Conservation (phyloP, 2,888 invertebrate species). For the Alloscopus bannaensis region DNA sequence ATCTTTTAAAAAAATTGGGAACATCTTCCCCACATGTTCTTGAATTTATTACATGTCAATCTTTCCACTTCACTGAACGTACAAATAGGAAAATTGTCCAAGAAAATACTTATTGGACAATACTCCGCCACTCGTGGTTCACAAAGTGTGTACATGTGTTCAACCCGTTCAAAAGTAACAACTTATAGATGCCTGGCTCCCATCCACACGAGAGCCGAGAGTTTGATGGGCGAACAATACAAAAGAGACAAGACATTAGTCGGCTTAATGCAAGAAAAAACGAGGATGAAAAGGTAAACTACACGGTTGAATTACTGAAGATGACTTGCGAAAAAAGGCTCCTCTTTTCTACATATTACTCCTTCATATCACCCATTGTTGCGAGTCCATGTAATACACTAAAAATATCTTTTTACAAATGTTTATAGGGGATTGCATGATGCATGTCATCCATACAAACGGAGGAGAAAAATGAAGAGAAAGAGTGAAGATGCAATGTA, state of each 20-base stretch:
- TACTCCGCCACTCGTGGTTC: constrained; percentile 7
- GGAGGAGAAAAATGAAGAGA: constrained; percentile 5
- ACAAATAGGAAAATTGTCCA: constrained; percentile 47
- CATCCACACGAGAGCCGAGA: constrained; percentile 18
- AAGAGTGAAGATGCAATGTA: background rate
- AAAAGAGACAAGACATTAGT: constrained; percentile 61
- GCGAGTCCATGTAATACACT: constrained; percentile 33
- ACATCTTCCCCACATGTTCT: too few relatives aligned
- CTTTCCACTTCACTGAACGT: constrained; percentile 44
- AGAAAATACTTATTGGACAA: constrained; percentile 12
- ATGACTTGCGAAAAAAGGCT: constrained; percentile 70
- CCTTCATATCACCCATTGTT: constrained; percentile 41
- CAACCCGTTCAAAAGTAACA: constrained; percentile 47
- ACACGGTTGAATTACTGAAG: constrained; percentile 73
- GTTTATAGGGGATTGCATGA: too few relatives aligned
- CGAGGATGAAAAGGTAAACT: constrained; percentile 69
- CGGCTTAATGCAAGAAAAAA: constrained; percentile 63
- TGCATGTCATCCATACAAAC: constrained; percentile 5
- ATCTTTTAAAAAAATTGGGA: too few relatives aligned
- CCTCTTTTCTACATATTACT: background rate
- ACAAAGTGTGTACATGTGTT: constrained; percentile 1
- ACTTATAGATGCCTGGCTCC: constrained; percentile 25
- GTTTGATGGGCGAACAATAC: constrained; percentile 57
- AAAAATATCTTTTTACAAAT: constrained; percentile 37
- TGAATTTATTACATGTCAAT: constrained; percentile 3